Evolutionary conservation across 2,888 invertebrate genomes (phyloP), one percentile per base, ranked within the genome.

Genomic region (Dynastes maya): DNA sequence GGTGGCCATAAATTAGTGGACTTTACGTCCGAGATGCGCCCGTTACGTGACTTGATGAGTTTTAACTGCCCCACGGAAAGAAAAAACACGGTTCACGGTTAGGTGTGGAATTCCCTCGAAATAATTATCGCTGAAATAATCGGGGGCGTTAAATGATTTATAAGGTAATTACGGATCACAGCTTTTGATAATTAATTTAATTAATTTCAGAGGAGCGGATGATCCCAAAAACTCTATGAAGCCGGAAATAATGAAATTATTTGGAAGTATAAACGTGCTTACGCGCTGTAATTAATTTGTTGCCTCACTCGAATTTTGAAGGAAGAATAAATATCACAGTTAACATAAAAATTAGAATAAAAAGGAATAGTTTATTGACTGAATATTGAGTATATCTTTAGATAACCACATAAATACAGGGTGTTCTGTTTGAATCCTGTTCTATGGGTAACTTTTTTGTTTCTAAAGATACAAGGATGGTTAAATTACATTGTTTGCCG

Each of bases 1-100:
- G 82, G 82, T 82, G 82, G 82, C 82, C 84, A 85, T 86, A 86
- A 86, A 86, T 86, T 86, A 85, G 82, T 81, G 83, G 85, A 84
- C 85, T 85, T 85, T 83, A 85, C 84, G 85, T 85, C 84, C 84
- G 82, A 83, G 82, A 82, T 81, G 79, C 82, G 81, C 80, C 72
- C 81, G 80, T 83, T 82, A 82, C 83, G 83, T 83, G 83, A 83
- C 83, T 80, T 80, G 82, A 82, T 81, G 81, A 82, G 82, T 81
- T 82, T 82, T 74, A 81, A 82, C 81, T 80, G 76, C 76, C 80
- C 80, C 76, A 74, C 72, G 72, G 49, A 74, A 63, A 61, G 45
- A 74, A 74, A 80, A 83, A 82, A 81, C 82, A 82, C 82, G 81
- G 45, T 80, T 82, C 80, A 80, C 77, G 64, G 63, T 80, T 81